These are phyloP conservation scores for Amphiprion clarkii DNA, from an alignment of 2,797 vertebrate genomes.

Conservation along the genomic window DNA sequence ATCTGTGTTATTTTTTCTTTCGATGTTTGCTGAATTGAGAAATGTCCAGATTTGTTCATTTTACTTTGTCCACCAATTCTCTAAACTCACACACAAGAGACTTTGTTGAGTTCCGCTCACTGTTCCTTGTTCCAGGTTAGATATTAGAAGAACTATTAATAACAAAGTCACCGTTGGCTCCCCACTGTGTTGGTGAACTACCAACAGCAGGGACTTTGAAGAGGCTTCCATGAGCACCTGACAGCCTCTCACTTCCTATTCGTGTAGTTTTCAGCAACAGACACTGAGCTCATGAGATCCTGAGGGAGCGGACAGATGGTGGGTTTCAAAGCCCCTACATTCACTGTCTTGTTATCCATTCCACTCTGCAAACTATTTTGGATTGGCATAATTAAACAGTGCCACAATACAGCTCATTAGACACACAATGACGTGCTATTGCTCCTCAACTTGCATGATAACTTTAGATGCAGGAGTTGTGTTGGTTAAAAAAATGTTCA, in stretches of 20 bases:
- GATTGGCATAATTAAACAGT: neutral
- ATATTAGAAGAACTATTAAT: constrained; percentile 47
- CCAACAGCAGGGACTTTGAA: constrained; percentile 46
- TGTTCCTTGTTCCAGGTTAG: constrained; percentile 12
- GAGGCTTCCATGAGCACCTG: constrained; percentile 32
- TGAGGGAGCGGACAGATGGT: constrained; percentile 50
- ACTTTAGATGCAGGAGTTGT: neutral
- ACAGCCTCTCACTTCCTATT: constrained; percentile 15
- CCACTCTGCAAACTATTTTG: neutral
- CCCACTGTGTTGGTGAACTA: constrained; percentile 26
- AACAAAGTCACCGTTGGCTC: constrained; percentile 16
- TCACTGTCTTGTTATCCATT: constrained; percentile 5
- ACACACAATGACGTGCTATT: neutral
- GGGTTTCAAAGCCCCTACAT: constrained; percentile 25
- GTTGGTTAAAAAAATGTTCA: neutral
- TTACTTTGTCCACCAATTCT: neutral
- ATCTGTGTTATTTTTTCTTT: neutral
- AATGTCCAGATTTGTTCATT: neutral
- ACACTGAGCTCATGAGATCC: constrained; percentile 11
- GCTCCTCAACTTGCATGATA: neutral
- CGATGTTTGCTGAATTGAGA: neutral
- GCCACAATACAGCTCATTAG: neutral
- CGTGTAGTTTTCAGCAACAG: constrained; percentile 18
- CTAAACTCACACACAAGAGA: neutral
- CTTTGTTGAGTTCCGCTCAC: neutral